Conservation (phyloP, 2,888 invertebrate species). For the Orthosia incerta region DNA sequence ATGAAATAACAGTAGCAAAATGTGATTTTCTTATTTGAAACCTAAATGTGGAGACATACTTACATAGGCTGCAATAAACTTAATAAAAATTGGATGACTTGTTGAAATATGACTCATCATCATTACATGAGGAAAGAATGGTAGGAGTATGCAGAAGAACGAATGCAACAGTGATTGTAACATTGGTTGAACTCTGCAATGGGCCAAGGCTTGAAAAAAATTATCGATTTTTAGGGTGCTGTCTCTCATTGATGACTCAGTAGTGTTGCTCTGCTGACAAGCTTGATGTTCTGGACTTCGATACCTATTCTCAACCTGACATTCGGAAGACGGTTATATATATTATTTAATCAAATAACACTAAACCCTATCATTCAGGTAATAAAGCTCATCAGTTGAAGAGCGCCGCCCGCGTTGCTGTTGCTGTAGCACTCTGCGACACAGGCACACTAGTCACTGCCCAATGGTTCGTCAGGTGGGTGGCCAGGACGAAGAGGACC, state of each 20-base stretch:
- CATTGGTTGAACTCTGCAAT: background rate
- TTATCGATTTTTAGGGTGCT: background rate
- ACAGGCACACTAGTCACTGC: conserved; percentile 45
- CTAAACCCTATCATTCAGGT: conserved; percentile 37
- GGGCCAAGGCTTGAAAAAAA: background rate
- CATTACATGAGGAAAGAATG: background rate
- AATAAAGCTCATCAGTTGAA: conserved; percentile 53
- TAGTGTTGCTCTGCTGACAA: background rate
- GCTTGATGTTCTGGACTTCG: background rate
- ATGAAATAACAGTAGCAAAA: conserved; percentile 1
- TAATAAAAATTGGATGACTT: background rate
- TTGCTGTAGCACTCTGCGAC: conserved; percentile 28
- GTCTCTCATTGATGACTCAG: background rate
- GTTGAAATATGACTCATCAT: background rate
- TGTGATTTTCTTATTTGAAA: conserved; percentile 1
- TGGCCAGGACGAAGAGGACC: conserved; percentile 73
- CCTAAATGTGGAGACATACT: background rate
- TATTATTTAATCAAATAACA: background rate
- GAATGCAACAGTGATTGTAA: background rate
- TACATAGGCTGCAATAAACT: background rate
- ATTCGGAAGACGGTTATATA: background rate
- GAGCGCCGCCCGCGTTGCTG: conserved; percentile 34
- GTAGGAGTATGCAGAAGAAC: background rate
- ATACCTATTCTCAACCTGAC: background rate
- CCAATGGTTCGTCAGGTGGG: conserved; percentile 82